phyloP scores from a whole-genome alignment of 2,797 vertebrate species.

The Enteromius viviparus region DNA sequence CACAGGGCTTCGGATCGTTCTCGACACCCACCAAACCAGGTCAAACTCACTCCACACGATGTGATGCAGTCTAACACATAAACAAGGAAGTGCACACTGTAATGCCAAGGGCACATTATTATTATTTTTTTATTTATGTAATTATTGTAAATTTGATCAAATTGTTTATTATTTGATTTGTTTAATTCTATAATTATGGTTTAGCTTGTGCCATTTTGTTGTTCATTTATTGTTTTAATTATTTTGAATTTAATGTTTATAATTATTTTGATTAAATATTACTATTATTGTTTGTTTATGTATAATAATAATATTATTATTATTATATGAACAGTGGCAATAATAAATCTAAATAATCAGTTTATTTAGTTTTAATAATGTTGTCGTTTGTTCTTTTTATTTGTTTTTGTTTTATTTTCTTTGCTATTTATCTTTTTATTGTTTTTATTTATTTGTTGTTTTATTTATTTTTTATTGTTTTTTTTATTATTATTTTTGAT shows the following conservation, averaged over 20 bases:
- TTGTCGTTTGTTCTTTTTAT: background rate
- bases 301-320: background rate
- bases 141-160: background rate
- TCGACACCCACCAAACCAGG: slow-evolving; percentile 86
- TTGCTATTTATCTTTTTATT: background rate
- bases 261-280: background rate
- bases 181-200: background rate
- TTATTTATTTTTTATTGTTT: background rate
- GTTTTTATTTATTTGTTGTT: background rate
- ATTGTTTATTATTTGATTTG: background rate
- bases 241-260: background rate
- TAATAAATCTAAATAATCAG: background rate
- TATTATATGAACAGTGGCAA: too few species aligned
- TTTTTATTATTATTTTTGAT: too few species aligned
- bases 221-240: background rate
- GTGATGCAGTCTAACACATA: background rate
- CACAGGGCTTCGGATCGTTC: slow-evolving; percentile 94
- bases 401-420: background rate
- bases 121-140: background rate
- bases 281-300: background rate
- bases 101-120: background rate
- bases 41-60: slow-evolving; percentile 61
- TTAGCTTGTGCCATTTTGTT: background rate
- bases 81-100: background rate
- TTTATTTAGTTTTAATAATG: background rate